Base-by-base conservation (phyloP, 1,140 invertebrate species). In the Brachionus angularis region DNA sequence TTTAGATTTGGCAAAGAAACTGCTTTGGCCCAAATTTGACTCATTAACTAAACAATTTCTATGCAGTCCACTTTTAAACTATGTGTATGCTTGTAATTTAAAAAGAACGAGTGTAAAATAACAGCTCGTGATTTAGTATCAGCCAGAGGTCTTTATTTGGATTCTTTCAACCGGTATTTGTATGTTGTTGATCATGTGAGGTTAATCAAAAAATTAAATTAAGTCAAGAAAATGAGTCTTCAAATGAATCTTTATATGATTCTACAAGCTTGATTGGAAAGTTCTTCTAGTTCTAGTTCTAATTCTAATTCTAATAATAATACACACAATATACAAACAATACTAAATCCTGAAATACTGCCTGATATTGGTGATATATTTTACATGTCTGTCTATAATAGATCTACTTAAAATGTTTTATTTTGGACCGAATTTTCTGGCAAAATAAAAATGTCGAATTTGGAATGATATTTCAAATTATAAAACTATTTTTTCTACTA, bases 351-450 rank as follows among this genome's bases (percentile, higher is more conserved):
- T 8, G 47, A 67, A 67, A 18, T 16, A 14, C 27, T 34, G 16
- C 12, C 42, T 16, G 62, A 67, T 12, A 23, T 67, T 5, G 62
- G 62, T 14, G 62, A 67, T 29, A 42, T 67, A n/a, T 67, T 67
- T 47, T 67, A 67, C 29, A 25, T 67, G 7, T 29, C 14, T 27
- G 0, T 67, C 0, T 67, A 16, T 12, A 50, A 47, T 10, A 42
- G 39, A 42, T n/a, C n/a, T n/a, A n/a, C n/a, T 10, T 10, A 42
- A 46, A 67, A 67, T 47, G 46, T 47, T 21, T 47, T 67, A 1
- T 47, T 67, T 31, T 67, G 62, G 62, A 67, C 42, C 21, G 62
- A 67, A 29, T 67, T 67, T 50, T 67, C 62, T 47, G 62, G 62
- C n/a, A 67, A 47, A 67, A 25, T 67, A 47, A 67, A 67, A 67